These are phyloP conservation scores for Hepsetus odoe DNA, from an alignment of 2,113 vertebrate species.

Conservation along the genomic window DNA sequence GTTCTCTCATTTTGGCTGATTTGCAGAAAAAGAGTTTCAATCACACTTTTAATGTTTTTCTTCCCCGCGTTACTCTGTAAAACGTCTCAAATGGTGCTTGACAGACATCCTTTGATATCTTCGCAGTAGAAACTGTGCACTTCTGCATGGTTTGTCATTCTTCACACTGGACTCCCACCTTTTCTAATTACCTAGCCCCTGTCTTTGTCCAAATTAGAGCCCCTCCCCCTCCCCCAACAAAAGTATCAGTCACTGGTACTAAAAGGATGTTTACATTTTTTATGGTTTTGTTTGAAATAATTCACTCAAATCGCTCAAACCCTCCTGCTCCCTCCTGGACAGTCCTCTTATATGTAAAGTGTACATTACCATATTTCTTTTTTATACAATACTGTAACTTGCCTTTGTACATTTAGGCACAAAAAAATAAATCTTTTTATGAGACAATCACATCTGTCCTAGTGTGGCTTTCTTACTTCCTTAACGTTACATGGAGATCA, in stretches of 20 bases:
- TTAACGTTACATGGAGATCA: background rate
- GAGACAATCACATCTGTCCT: slow-evolving; percentile 88
- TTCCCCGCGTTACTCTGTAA: background rate
- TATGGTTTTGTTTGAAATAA: slow-evolving; percentile 85
- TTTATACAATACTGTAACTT: slow-evolving; percentile 96
- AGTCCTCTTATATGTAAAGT: slow-evolving; percentile 90
- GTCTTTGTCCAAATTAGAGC: slow-evolving; percentile 68
- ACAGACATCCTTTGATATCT: slow-evolving; percentile 44
- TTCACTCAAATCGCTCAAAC: slow-evolving; percentile 59
- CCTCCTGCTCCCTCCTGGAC: slow-evolving; percentile 58
- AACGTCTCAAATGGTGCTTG: slow-evolving; percentile 51
- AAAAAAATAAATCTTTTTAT: slow-evolving; percentile 98
- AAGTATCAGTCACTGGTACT: slow-evolving; percentile 75
- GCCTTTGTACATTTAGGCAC: slow-evolving; percentile 96
- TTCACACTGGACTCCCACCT: slow-evolving; percentile 62
- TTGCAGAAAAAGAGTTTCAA: background rate
- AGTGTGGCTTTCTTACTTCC: slow-evolving; percentile 56
- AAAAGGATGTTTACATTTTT: slow-evolving; percentile 88
- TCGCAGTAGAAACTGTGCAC: slow-evolving; percentile 27
- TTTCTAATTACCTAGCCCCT: slow-evolving; percentile 53
- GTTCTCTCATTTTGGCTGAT: background rate
- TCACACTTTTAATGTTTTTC: background rate
- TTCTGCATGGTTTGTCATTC: slow-evolving; percentile 46
- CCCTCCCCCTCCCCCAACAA: slow-evolving; percentile 27
- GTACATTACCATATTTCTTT: slow-evolving; percentile 95